phyloP scores from a whole-genome alignment of 2,113 vertebrate genomes.

The Myxocyprinus asiaticus region DNA sequence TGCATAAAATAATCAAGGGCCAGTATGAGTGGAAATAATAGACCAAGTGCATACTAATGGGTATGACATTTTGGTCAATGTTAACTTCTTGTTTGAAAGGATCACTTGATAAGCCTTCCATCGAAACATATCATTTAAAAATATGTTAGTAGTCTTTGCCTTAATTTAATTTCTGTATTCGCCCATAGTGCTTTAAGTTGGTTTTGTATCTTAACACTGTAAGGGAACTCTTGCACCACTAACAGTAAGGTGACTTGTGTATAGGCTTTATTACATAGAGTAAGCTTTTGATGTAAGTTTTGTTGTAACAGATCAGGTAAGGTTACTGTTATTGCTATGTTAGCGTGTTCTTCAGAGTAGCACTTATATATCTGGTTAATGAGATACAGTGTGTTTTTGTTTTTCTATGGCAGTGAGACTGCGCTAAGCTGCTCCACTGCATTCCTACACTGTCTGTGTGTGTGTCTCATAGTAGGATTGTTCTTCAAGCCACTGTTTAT shows the following conservation, averaged over 20 bases:
- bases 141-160: background rate
- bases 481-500: constrained; percentile 7
- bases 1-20: constrained; percentile 31
- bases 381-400: background rate
- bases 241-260: constrained; percentile 9
- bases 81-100: background rate
- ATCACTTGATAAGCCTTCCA: constrained; percentile 29
- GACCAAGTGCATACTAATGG: no score
- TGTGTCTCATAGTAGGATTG: background rate
- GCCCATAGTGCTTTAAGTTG: background rate
- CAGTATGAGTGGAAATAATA: constrained; percentile 5
- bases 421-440: constrained; percentile 5
- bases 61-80: background rate
- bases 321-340: constrained; percentile 1
- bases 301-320: constrained; percentile 37
- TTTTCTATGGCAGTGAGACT: constrained; percentile 27
- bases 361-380: constrained; percentile 5
- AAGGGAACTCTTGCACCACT: constrained; percentile 25
- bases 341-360: background rate
- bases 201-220: constrained; percentile 27
- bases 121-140: background rate
- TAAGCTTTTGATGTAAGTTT: constrained; percentile 16
- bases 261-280: constrained; percentile 14
- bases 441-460: constrained; percentile 26
- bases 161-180: constrained; percentile 8